These are phyloP conservation scores for Trichonephila clavata DNA, from an alignment of 1,140 invertebrate genomes.

Conservation along the genomic window DNA sequence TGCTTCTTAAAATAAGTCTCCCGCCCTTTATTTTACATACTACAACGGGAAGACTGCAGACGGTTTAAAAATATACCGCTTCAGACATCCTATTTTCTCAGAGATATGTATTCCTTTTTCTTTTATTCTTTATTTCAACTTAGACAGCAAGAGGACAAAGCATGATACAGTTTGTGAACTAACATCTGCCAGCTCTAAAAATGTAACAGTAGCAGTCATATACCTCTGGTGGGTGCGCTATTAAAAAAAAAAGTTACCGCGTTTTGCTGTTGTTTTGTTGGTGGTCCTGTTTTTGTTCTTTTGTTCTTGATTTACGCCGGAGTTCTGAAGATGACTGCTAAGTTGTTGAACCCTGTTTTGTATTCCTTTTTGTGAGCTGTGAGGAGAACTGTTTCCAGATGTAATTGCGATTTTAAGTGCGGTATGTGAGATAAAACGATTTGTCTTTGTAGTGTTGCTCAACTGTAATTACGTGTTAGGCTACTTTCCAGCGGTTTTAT, in stretches of 20 bases:
- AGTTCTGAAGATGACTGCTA: slow-evolving; percentile 5
- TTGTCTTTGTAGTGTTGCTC: neutral
- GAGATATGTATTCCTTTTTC: slow-evolving; percentile 60
- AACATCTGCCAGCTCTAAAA: slow-evolving; percentile 62
- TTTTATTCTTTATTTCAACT: slow-evolving; percentile 38
- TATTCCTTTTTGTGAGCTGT: neutral
- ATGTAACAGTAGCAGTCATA: slow-evolving; percentile 58
- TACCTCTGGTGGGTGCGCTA: neutral
- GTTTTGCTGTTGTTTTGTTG: slow-evolving; percentile 34
- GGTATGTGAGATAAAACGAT: neutral
- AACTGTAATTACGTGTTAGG: slow-evolving; percentile 25
- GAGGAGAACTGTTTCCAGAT: neutral
- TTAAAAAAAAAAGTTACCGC: slow-evolving; percentile 33
- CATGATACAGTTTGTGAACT: slow-evolving; percentile 64
- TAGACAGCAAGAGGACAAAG: slow-evolving; percentile 15
- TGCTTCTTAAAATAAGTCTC: slow-evolving; percentile 62
- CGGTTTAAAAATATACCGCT: slow-evolving; percentile 62
- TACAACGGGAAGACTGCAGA: slow-evolving; percentile 44
- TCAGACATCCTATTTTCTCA: slow-evolving; percentile 22
- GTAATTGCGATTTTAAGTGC: slow-evolving; percentile 17
- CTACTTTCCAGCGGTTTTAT: too few relatives aligned
- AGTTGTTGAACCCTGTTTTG: slow-evolving; percentile 60
- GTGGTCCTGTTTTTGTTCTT: slow-evolving; percentile 31
- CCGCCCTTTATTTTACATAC: slow-evolving; percentile 63
- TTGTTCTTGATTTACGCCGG: neutral